phyloP scores from a whole-genome alignment of 2,113 vertebrate species.

The Carlito syrichta region DNA sequence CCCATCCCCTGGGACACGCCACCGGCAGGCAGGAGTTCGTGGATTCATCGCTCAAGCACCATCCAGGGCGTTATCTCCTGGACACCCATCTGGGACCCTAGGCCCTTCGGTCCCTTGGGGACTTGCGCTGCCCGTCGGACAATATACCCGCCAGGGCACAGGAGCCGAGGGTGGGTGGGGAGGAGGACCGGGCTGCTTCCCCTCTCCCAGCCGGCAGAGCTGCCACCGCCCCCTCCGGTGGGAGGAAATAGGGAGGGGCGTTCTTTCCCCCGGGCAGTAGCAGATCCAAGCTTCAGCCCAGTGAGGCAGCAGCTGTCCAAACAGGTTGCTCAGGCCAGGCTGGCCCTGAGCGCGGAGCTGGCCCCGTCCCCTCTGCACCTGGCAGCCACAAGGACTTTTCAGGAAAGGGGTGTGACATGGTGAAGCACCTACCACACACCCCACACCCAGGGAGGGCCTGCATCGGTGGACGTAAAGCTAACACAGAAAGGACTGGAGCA shows the following conservation, averaged over 20 bases:
- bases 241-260: accelerated
- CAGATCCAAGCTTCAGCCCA: accelerated
- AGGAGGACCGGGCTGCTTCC: too few relatives aligned
- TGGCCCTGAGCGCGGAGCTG: background rate
- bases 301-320: background rate
- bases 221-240: too few relatives aligned
- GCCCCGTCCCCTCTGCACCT: accelerated
- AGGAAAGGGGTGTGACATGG: accelerated
- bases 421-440: too few relatives aligned
- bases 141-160: background rate
- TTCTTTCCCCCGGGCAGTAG: too few relatives aligned
- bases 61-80: background rate
- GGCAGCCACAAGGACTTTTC: background rate
- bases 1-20: accelerated
- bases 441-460: background rate
- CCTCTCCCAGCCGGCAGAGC: too few relatives aligned
- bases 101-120: accelerated
- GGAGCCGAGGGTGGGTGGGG: background rate
- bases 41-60: background rate
- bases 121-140: background rate
- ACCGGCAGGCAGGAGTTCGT: background rate
- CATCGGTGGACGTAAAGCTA: background rate
- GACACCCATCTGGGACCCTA: too few relatives aligned
- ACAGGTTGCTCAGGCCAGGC: background rate
- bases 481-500: background rate